Evolutionary conservation across 2,797 vertebrate genomes (phyloP), one percentile per base, ranked within the genome.

Genomic region (Cirrhinus molitorella): DNA sequence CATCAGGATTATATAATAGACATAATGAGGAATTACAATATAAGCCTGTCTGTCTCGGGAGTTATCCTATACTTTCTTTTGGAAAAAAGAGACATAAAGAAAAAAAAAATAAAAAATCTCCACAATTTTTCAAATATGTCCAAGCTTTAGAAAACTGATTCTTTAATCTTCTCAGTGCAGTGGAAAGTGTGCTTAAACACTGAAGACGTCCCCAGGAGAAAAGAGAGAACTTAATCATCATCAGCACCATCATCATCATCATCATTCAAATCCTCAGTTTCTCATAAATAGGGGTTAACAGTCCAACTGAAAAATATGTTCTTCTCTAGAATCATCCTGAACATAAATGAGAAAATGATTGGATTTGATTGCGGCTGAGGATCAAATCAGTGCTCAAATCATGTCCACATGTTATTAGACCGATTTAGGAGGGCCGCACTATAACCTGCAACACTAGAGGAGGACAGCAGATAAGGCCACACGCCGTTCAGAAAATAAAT

Each of bases 301-400:
- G 70, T 63, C 77, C 55, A 63, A 51, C 63, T 4, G 57, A 61
- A 77, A 87, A 78, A 87, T 81, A 43, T 61, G 66, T 40, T 77
- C n/a, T 68, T 65, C 19, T 71, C 40, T 57, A 71, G 74, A 63
- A n/a, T 67, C 43, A 51, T 63, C 40, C 28, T n/a, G 25, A 57
- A 82, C 16, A 61, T 86, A 88, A 88, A 86, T 84, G 76, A 85
- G 84, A 87, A 89, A 84, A 83, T 79, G 34, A 90, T 87, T 87
- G 87, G 84, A 89, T 90, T 88, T 82, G 87, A 71, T 85, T 85
- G 82, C 21, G 51, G 77, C 57, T 34, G 40, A 80, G 77, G 77
- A 84, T 79, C 75, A 85, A 79, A 86, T 82, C 82, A 76, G 40
- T 19, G 61, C 59, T 84, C 37, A 80, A 74, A 85, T 86, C 74